Evolutionary conservation across 2,797 vertebrate species (phyloP).

Genomic region (Sebastes cheni): DNA sequence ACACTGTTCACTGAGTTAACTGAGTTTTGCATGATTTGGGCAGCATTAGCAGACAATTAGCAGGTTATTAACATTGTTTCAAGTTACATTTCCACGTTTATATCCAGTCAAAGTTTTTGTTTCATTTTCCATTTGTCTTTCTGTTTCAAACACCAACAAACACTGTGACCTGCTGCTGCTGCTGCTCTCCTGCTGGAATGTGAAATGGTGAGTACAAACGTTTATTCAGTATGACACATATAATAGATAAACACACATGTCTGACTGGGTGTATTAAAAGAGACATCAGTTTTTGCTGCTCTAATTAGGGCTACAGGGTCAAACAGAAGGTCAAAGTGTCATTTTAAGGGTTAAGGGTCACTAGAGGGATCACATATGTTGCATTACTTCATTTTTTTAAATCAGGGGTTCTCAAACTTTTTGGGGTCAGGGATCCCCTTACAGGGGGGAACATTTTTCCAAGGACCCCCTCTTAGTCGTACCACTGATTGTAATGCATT

Average conservation of each 20-base stretch:
- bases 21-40: not conserved
- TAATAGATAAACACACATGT: not conserved
- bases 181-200: not conserved
- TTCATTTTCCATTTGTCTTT: slow-evolving; percentile 26
- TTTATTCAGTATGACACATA: slow-evolving; percentile 17
- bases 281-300: not conserved
- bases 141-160: not conserved
- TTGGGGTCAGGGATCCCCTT: too few species aligned
- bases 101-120: slow-evolving; percentile 4
- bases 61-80: not conserved
- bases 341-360: not conserved
- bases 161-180: slow-evolving; percentile 30
- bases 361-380: not conserved
- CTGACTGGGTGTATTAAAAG: not conserved
- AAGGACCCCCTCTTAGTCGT: too few species aligned
- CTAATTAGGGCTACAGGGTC: too few species aligned
- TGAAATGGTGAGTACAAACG: slow-evolving; percentile 67
- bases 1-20: not conserved
- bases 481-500: too few species aligned
- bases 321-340: not conserved
- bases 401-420: too few species aligned
- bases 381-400: not conserved
- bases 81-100: not conserved
- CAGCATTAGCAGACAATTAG: not conserved
- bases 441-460: too few species aligned